These are phyloP conservation scores for Stratiomys singularior DNA, from an alignment of 2,888 invertebrate genomes.

Conservation along the genomic window DNA sequence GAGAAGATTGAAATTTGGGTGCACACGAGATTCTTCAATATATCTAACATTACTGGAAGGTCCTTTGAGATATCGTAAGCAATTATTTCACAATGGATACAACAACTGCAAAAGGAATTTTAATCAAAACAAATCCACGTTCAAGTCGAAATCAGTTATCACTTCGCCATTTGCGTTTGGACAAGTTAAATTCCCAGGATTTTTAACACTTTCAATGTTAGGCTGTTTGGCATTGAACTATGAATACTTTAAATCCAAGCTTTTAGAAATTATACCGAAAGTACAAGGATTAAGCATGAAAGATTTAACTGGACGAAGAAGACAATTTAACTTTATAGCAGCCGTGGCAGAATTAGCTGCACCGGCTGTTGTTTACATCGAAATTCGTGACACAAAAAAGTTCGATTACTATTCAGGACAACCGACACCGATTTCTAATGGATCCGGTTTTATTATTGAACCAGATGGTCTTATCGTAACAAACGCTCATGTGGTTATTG, in stretches of 20 bases:
- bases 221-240: neutral
- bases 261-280: neutral
- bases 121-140: conserved; percentile 1
- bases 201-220: neutral
- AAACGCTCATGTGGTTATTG: conserved; percentile 93
- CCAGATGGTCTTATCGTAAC: conserved; percentile 90
- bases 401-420: conserved; percentile 76
- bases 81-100: neutral
- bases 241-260: neutral
- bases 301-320: conserved; percentile 66
- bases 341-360: conserved; percentile 89
- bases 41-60: neutral
- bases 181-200: neutral
- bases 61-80: neutral
- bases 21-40: neutral
- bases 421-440: conserved; percentile 79
- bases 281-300: conserved; percentile 59
- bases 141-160: neutral
- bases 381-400: conserved; percentile 80
- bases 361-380: conserved; percentile 89
- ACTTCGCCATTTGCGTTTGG: neutral
- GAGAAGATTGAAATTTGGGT: neutral
- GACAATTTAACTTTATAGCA: conserved; percentile 86
- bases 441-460: conserved; percentile 93
- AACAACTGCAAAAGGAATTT: neutral